phyloP scores from a whole-genome alignment of 2,113 vertebrate genomes.

The Epinephelus moara region DNA sequence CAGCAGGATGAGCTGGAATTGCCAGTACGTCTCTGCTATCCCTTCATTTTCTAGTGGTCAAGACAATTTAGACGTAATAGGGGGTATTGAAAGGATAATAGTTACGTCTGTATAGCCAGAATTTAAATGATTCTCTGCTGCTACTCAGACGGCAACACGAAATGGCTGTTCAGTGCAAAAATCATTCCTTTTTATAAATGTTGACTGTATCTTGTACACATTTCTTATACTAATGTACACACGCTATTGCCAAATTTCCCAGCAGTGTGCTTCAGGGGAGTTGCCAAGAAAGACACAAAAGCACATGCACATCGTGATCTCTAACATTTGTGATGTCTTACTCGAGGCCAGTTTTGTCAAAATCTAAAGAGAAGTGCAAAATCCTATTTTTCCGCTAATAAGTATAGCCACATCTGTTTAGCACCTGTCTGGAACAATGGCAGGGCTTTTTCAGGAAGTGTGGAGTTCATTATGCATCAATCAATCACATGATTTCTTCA shows the following conservation, averaged over 20 bases:
- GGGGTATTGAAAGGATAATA: conserved; percentile 44
- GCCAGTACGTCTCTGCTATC: conserved; percentile 30
- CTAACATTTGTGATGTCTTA: background rate
- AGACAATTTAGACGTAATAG: conserved; percentile 38
- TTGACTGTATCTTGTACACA: background rate
- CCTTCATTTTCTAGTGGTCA: conserved; percentile 43
- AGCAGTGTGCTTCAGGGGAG: background rate
- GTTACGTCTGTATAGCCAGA: conserved; percentile 7
- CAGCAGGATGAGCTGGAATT: conserved; percentile 28
- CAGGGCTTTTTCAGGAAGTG: conserved; percentile 11
- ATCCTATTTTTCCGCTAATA: background rate
- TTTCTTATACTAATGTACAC: background rate
- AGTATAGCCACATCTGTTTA: conserved; percentile 43
- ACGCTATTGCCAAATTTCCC: background rate
- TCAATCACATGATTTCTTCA: conserved; percentile 25
- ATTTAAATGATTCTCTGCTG: conserved; percentile 8
- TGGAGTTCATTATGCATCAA: conserved; percentile 28
- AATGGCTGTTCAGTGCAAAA: background rate
- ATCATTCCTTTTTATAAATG: background rate
- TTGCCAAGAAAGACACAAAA: background rate
- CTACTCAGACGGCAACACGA: background rate
- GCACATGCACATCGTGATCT: background rate
- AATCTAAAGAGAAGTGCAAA: conserved; percentile 4
- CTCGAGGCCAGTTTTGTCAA: no score
- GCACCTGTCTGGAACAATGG: conserved; percentile 30